Evolutionary conservation across 2,113 vertebrate species (phyloP).

Genomic region (Myrmophylax atrothorax): DNA sequence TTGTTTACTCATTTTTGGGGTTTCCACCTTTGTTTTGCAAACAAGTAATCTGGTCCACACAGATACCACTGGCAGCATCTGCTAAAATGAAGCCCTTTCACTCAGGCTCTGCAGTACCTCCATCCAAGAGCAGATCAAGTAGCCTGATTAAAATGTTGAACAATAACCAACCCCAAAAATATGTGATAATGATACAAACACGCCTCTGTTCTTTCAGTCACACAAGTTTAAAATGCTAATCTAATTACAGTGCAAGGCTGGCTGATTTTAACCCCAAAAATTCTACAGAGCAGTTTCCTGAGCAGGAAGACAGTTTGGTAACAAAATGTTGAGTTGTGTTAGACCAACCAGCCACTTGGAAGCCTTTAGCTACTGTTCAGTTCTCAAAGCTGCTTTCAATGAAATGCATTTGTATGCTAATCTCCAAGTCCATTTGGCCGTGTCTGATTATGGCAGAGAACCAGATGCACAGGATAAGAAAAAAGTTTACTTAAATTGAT

Average conservation of each 20-base stretch:
- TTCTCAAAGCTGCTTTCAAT: conserved; percentile 56
- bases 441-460: conserved; percentile 47
- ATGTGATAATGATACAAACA: conserved; percentile 48
- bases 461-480: conserved; percentile 44
- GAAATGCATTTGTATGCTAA: conserved; percentile 50
- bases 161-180: not conserved
- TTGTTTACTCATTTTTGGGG: not conserved
- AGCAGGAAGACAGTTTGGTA: conserved; percentile 47
- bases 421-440: conserved; percentile 37
- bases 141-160: not conserved
- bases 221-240: conserved; percentile 36
- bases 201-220: conserved; percentile 1
- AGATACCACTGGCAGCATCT: not conserved
- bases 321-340: conserved; percentile 26
- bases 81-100: not conserved
- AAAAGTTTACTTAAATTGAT: conserved; percentile 42
- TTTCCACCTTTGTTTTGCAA: not conserved
- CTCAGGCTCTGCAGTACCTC: not conserved
- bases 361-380: conserved; percentile 53
- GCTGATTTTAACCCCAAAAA: conserved; percentile 35
- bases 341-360: not conserved
- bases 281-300: conserved; percentile 36
- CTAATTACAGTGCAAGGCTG: conserved; percentile 53
- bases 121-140: not conserved
- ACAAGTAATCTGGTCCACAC: not conserved